Base-by-base conservation (phyloP, 2,888 invertebrate species). In the Trimorus sp. region DNA sequence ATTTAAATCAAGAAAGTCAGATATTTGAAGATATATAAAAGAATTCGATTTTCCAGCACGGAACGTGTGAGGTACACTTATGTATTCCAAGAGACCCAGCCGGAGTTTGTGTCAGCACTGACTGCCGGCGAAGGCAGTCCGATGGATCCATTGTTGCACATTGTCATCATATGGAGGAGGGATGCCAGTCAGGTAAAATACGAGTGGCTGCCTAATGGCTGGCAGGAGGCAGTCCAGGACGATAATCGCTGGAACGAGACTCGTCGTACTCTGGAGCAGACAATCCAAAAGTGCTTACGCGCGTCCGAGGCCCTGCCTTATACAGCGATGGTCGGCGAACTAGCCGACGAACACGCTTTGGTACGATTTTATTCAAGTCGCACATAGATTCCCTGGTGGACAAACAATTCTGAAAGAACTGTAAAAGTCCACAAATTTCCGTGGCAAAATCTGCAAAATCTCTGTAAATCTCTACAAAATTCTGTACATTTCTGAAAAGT, bases 161-260 rank as follows among this genome's bases (percentile, higher is more conserved):
- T 98, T 79, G 98, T 97, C 1, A 95, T 98, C 58, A 94, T 98
- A 83, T 98, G 98, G 98, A 94, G 98, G 0, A 94, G 96, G 51
- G 98, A 98, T 89, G 94, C 95, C 9, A 94, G 95, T n/a, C 95
- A 96, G 85, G 93, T 98, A 11, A 97, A 97, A 88, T 98, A 97
- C 91, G 98, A 98, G 91, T 98, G 98, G 98, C 92, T 97, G 68
- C 94, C 95, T 84, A 94, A 94, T 69, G 95, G 95, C 49, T 95
- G 95, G 95, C 68, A 89, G 3, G 88, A 90, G 53, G 85, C 89
- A 0, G 85, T 85, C 40, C 94, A 94, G 63, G 92, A 91, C 26
- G 93, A 94, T 60, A 92, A 92, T 87, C 92, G 92, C 14, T 93
- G 96, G 85, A 95, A 97, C 89, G 94, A 95, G 82, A 97, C 96